A percentile compares a stretch with the other conserved stretches of the same genome.
These are phyloP conservation scores for western clawed frog (Xenopus tropicalis) DNA, from an alignment of 2,113 vertebrate species.

Conservation along the genomic window DNA sequence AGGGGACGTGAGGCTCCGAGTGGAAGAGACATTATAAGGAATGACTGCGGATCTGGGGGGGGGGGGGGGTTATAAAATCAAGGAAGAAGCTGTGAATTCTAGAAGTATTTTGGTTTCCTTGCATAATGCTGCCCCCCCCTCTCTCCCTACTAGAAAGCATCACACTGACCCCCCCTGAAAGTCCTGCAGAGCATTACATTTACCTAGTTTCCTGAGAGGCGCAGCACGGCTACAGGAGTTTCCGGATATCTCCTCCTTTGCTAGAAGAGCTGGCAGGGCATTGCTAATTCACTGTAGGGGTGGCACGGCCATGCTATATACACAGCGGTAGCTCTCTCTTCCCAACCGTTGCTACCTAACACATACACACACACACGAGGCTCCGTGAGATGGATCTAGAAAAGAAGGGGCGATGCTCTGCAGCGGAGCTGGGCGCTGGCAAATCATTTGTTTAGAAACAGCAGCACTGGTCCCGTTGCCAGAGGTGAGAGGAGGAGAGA, in stretches of 20 bases:
- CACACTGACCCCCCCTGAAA: too few species aligned
- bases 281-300: too few species aligned
- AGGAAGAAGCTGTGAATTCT: neutral
- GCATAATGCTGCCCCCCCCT: too few species aligned
- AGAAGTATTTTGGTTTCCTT: slow-evolving; percentile 33
- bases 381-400: neutral
- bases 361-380: too few species aligned
- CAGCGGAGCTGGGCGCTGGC: neutral
- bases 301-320: too few species aligned
- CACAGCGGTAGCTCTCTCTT: too few species aligned
- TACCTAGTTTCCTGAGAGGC: neutral
- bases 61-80: slow-evolving; percentile 24
- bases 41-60: slow-evolving; percentile 18
- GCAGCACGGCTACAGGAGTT: too few species aligned
- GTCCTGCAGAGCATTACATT: too few species aligned
- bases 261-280: neutral
- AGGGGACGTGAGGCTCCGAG: neutral
- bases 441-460: too few species aligned
- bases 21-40: slow-evolving; percentile 9
- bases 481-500: neutral
- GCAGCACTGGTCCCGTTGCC: slow-evolving; percentile 5
- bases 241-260: neutral
- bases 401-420: slow-evolving; percentile 11
- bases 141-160: too few species aligned
- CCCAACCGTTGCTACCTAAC: too few species aligned